Conservation (phyloP, 2,797 vertebrate genomes). For the Hydrolagus colliei region DNA sequence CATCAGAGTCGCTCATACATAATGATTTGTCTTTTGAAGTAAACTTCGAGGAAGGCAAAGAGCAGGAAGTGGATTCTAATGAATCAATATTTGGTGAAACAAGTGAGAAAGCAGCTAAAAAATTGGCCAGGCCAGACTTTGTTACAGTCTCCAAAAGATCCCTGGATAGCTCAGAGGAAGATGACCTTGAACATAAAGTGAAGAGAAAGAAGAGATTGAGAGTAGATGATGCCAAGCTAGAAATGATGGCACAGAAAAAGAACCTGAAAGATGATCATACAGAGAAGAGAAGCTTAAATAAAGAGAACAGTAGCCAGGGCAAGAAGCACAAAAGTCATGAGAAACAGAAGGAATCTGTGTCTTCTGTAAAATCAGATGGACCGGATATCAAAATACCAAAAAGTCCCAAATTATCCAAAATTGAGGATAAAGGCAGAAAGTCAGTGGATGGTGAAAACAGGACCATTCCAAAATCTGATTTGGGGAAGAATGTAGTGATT, state of each 20-base stretch:
- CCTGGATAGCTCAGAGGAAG: conserved; percentile 49
- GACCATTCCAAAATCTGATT: conserved; percentile 10
- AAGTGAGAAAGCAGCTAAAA: neutral
- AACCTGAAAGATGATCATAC: conserved; percentile 36
- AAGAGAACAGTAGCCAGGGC: conserved; percentile 52
- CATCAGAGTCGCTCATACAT: neutral
- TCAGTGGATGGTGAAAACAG: conserved; percentile 21
- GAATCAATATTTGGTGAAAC: neutral
- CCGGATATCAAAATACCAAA: neutral
- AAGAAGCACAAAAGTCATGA: conserved; percentile 56
- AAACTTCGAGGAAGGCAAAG: neutral
- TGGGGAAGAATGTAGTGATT: neutral
- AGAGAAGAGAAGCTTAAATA: conserved; percentile 49
- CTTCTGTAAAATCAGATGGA: conserved; percentile 30
- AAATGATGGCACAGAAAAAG: conserved; percentile 41
- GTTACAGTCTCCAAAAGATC: neutral
- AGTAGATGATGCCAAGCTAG: conserved; percentile 47
- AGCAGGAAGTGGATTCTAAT: neutral
- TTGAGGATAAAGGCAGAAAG: conserved; percentile 14
- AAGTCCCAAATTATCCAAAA: neutral
- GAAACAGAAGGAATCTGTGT: conserved; percentile 39
- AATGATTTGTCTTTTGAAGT: neutral
- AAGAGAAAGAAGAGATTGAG: conserved; percentile 71
- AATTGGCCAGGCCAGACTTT: neutral
- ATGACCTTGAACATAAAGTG: conserved; percentile 48